These are phyloP conservation scores for Anguilla japonica DNA, from an alignment of 2,113 vertebrate genomes.

Conservation along the genomic window DNA sequence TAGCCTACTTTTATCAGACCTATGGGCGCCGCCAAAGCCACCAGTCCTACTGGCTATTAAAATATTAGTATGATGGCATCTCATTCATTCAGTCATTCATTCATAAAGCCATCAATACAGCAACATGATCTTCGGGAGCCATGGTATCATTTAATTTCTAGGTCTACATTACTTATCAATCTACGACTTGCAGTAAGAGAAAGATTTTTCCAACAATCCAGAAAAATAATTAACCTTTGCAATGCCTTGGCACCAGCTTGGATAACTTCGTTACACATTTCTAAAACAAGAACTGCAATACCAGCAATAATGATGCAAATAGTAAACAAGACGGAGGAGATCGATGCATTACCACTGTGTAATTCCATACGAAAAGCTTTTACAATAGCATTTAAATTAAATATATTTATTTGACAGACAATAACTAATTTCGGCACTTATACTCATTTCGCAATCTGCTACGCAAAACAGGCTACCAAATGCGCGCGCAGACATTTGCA, in stretches of 20 bases:
- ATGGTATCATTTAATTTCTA: neutral
- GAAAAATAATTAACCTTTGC: neutral
- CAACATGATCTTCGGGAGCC: neutral
- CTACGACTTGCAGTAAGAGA: neutral
- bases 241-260: neutral
- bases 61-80: neutral
- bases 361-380: too few relatives aligned
- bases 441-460: slow-evolving; percentile 38
- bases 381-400: neutral
- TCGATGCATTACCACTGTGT: too few relatives aligned
- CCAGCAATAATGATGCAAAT: too few relatives aligned
- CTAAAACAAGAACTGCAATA: neutral
- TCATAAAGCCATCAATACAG: neutral
- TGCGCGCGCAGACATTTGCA: neutral
- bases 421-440: neutral
- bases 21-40: neutral
- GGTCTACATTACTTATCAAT: neutral
- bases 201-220: too few relatives aligned
- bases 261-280: neutral
- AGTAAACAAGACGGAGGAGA: too few relatives aligned
- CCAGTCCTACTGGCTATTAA: neutral
- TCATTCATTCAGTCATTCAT: neutral
- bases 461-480: slow-evolving; percentile 10
- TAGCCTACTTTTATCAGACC: neutral
- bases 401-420: neutral